These are phyloP conservation scores for Desmodus rotundus DNA, from an alignment of 2,113 vertebrate species.

Conservation along the genomic window DNA sequence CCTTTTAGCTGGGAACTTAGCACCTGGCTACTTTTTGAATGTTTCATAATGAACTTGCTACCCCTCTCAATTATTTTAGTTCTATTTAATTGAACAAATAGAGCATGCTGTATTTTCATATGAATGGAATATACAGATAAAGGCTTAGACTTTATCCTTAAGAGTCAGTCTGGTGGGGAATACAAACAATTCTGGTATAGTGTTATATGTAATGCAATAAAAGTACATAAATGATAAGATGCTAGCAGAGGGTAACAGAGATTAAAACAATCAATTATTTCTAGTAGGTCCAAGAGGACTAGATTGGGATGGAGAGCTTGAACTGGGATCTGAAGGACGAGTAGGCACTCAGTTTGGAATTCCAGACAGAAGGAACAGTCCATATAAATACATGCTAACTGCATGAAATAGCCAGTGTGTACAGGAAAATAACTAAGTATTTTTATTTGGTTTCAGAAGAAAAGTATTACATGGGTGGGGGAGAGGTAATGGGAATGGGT, in stretches of 20 bases:
- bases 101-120: neutral
- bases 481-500: neutral
- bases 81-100: neutral
- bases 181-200: neutral
- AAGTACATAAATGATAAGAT: neutral
- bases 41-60: neutral
- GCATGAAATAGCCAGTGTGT: neutral
- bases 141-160: neutral
- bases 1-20: neutral
- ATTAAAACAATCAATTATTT: neutral
- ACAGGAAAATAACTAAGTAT: neutral
- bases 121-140: neutral
- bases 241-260: neutral
- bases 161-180: neutral
- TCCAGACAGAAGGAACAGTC: neutral
- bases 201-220: neutral
- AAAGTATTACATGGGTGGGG: neutral
- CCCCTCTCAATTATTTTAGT: neutral
- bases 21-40: neutral
- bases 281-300: neutral
- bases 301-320: neutral
- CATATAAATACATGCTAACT: too few relatives aligned
- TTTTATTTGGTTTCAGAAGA: neutral
- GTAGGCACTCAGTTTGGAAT: neutral
- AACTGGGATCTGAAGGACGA: neutral